phyloP scores from a whole-genome alignment of 1,140 invertebrate genomes.

The Bombus difficillimus region DNA sequence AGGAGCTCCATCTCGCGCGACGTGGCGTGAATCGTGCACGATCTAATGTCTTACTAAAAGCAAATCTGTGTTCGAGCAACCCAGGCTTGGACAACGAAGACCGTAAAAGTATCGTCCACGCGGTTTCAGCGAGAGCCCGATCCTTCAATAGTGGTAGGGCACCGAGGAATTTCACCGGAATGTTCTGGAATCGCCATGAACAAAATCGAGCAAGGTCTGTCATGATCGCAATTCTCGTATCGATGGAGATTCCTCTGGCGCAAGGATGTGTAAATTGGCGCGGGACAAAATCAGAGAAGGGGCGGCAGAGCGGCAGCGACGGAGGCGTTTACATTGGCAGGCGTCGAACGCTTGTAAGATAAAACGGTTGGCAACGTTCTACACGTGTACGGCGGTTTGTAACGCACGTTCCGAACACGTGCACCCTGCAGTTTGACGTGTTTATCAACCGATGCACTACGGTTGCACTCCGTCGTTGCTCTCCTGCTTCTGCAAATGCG shows the following conservation, averaged over 20 bases:
- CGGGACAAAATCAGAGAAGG: slow-evolving; percentile 22
- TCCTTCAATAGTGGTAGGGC: not conserved
- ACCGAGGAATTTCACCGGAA: slow-evolving; percentile 26
- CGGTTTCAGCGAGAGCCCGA: not conserved
- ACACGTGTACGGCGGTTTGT: slow-evolving; percentile 64
- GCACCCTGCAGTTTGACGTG: slow-evolving; percentile 62
- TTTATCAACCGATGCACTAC: slow-evolving; percentile 62
- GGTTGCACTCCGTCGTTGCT: slow-evolving; percentile 22
- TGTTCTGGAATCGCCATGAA: not conserved
- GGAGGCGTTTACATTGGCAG: slow-evolving; percentile 65
- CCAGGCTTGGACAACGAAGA: slow-evolving; percentile 15
- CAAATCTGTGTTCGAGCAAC: slow-evolving; percentile 68
- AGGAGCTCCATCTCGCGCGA: slow-evolving; percentile 15
- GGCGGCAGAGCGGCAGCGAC: slow-evolving; percentile 32
- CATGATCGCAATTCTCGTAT: not conserved
- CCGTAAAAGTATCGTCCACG: slow-evolving; percentile 62
- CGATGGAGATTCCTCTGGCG: not conserved
- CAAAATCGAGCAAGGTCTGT: not conserved
- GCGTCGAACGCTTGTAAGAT: slow-evolving; percentile 70
- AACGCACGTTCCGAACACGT: slow-evolving; percentile 63
- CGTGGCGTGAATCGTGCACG: slow-evolving; percentile 21
- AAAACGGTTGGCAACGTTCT: slow-evolving; percentile 63
- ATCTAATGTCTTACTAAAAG: slow-evolving; percentile 62
- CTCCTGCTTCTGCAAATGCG: slow-evolving; percentile 46
- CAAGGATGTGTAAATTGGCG: not conserved